Conservation (phyloP, 2,113 vertebrate genomes). For the Hippoglossus stenolepis region DNA sequence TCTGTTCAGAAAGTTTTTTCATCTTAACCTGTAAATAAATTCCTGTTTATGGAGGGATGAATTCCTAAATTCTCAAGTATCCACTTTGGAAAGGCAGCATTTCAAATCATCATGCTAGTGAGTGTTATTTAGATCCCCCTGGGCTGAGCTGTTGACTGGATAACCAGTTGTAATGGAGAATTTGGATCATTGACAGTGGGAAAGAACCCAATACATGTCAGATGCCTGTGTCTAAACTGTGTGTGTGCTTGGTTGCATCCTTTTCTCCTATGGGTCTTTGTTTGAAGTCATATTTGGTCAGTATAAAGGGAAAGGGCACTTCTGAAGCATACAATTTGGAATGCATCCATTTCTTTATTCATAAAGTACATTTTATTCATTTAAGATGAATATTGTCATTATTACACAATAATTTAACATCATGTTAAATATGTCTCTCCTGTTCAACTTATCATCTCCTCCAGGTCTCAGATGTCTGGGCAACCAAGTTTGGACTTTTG, state of each 20-base stretch:
- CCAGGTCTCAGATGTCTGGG: slow-evolving; percentile 94
- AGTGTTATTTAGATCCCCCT: slow-evolving; percentile 33
- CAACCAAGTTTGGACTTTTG: slow-evolving; percentile 93
- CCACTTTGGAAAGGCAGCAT: background rate
- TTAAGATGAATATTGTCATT: background rate
- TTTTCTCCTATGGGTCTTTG: background rate
- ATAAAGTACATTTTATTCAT: too few relatives aligned
- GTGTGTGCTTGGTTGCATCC: background rate
- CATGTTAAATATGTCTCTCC: background rate
- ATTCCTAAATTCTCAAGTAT: background rate
- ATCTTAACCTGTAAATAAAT: background rate
- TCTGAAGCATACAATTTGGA: too few relatives aligned
- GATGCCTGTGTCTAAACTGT: background rate
- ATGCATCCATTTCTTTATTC: too few relatives aligned
- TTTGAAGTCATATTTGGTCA: too few relatives aligned
- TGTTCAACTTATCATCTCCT: background rate
- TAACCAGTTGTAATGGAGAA: slow-evolving; percentile 41
- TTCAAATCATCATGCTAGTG: too few relatives aligned
- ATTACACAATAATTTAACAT: background rate
- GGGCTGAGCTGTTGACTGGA: slow-evolving; percentile 30
- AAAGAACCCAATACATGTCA: slow-evolving; percentile 22
- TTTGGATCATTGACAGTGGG: slow-evolving; percentile 35
- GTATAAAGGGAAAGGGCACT: too few relatives aligned
- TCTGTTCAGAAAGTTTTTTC: background rate
- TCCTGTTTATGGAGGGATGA: background rate